Evolutionary conservation across 2,888 invertebrate genomes (phyloP), one percentile per base, ranked within the genome.

Genomic region (Arge pagana): DNA sequence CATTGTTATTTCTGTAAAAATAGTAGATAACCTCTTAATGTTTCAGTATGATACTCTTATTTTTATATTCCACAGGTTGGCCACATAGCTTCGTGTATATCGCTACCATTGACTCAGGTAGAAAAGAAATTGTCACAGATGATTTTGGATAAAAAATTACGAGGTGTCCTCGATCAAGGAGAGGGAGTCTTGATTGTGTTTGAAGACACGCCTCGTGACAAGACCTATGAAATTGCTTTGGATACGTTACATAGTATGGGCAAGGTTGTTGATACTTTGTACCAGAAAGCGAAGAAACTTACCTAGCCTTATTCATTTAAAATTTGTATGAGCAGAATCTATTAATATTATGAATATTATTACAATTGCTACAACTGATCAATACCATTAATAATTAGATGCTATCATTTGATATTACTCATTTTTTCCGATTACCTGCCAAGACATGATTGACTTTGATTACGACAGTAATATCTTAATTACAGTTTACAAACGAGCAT

Each of bases 121-220:
- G 99, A 99, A 79, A 96, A 96, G 80, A 99, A 99, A 79, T 81
- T 99, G 53, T 98, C 98, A 42, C 99, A 99, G 80, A 99, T 99
- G 99, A 99, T 99, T 74, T 81, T 99, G 76, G 99, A 99, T 79
- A 94, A 95, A 72, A 99, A 98, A 79, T 88, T 99, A 64, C 86
- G 89, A 79, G 97, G 98, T 16, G 98, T 98, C 64, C 83, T 99
- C 62, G 98, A 99, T 80, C 99, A 99, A 80, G 98, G 97, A 55
- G 94, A 93, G 78, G 98, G 98, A 56, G 96, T 99, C 48, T 81
- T 99, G 58, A 94, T 99, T 69, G 94, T 99, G 31, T 99, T 97
- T 78, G 98, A 99, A 76, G 94, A 96, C 74, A 89, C 90, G 52
- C 87, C 90, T 39, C 87, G 92, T 53, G 98, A 99, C 78, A 94